These are phyloP conservation scores for Melanargia galathea DNA, from an alignment of 2,888 invertebrate genomes.

Conservation along the genomic window DNA sequence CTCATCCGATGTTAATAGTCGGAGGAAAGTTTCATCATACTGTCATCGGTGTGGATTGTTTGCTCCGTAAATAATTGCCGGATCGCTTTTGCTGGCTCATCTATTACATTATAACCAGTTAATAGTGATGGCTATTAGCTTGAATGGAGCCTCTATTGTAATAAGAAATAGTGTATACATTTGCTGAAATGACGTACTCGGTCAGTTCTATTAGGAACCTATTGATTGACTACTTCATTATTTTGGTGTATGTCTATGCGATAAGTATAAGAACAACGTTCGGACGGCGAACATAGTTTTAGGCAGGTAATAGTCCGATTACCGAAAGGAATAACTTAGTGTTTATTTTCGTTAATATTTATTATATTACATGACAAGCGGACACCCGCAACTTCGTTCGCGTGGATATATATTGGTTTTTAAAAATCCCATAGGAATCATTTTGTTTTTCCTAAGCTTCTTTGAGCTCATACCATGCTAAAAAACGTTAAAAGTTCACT, in stretches of 20 bases:
- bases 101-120: conserved; percentile 67
- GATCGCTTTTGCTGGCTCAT: conserved; percentile 56
- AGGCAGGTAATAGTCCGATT: too few relatives aligned
- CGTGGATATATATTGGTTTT: too few relatives aligned
- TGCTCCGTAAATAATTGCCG: conserved; percentile 67
- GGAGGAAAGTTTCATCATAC: conserved; percentile 68
- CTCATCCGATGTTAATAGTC: conserved; percentile 72
- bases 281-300: too few relatives aligned
- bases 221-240: conserved; percentile 58
- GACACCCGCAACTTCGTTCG: too few relatives aligned
- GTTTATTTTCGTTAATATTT: too few relatives aligned
- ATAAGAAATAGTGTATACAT: conserved; percentile 52
- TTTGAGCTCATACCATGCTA: too few relatives aligned
- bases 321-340: too few relatives aligned
- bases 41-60: conserved; percentile 67
- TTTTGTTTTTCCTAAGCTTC: too few relatives aligned
- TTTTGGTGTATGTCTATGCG: background rate
- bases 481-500: too few relatives aligned
- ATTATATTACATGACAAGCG: too few relatives aligned
- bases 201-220: conserved; percentile 61
- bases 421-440: too few relatives aligned
- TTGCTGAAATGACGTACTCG: conserved; percentile 47
- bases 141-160: conserved; percentile 53
- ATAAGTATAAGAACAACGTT: background rate
- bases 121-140: conserved; percentile 60